Evolutionary conservation across 2,888 invertebrate species (phyloP).

Genomic region (Dasysyrphus albostriatus): DNA sequence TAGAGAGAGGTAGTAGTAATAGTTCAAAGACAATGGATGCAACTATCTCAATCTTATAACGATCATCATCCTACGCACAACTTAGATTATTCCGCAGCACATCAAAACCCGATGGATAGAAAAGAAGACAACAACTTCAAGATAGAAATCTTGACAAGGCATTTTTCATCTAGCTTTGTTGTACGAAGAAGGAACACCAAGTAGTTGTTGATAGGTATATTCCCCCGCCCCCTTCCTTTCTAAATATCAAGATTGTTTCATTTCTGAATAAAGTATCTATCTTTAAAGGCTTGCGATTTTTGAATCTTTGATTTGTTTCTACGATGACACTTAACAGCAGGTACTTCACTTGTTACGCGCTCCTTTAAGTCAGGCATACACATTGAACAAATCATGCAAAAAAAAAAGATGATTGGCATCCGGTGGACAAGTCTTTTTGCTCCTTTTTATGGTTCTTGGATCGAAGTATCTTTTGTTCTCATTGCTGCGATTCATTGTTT

Average conservation of each 20-base stretch:
- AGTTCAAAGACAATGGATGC: conserved; percentile 45
- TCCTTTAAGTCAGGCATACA: conserved; percentile 33
- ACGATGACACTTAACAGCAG: conserved; percentile 74
- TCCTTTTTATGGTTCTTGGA: conserved; percentile 27
- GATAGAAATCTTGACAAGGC: conserved; percentile 64
- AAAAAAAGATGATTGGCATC: conserved; percentile 73
- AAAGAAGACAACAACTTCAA: conserved; percentile 45
- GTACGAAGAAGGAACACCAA: background rate
- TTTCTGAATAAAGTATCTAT: conserved; percentile 25
- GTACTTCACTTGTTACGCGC: conserved; percentile 70
- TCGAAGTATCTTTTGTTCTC: conserved; percentile 36
- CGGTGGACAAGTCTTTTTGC: conserved; percentile 67
- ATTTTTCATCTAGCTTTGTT: conserved; percentile 21
- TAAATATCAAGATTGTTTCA: conserved; percentile 32
- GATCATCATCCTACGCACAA: conserved; percentile 68
- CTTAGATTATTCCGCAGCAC: conserved; percentile 46
- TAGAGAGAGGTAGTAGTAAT: background rate
- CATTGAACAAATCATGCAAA: conserved; percentile 27
- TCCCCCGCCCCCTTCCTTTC: background rate
- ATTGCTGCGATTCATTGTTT: conserved; percentile 68
- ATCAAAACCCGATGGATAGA: conserved; percentile 46
- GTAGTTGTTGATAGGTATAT: conserved; percentile 15
- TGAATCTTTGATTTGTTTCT: conserved; percentile 60
- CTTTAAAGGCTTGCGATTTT: conserved; percentile 31
- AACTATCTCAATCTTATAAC: conserved; percentile 33